These are phyloP conservation scores for Enteromius anoplus DNA, from an alignment of 2,797 vertebrate genomes.

Conservation along the genomic window DNA sequence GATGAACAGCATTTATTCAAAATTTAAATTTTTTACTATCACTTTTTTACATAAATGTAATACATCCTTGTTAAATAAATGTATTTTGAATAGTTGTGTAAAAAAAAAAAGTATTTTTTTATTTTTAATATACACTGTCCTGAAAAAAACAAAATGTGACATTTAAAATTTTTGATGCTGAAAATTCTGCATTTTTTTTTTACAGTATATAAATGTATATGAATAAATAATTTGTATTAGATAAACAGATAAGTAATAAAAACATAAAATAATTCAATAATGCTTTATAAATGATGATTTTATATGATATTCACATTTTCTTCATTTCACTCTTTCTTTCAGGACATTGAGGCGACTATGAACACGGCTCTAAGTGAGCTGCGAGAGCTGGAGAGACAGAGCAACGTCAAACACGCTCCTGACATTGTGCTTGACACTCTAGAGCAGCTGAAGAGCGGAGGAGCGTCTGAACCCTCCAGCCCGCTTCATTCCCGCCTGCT, in stretches of 20 bases:
- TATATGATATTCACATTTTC: not conserved
- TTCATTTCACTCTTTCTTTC: slow-evolving; percentile 3
- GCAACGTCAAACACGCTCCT: slow-evolving; percentile 88
- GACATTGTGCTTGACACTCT: slow-evolving; percentile 97
- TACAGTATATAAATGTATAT: too few relatives aligned
- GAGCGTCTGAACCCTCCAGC: slow-evolving; percentile 91
- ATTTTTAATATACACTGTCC: not conserved
- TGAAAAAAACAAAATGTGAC: too few relatives aligned
- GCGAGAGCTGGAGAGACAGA: slow-evolving; percentile 90
- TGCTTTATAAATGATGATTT: not conserved
- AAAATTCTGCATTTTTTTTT: too few relatives aligned
- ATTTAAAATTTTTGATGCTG: too few relatives aligned
- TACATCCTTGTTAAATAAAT: not conserved
- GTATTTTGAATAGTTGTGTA: not conserved
- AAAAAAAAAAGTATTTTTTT: too few relatives aligned
- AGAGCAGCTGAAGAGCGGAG: slow-evolving; percentile 92
- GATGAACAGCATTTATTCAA: not conserved
- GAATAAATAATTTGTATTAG: too few relatives aligned
- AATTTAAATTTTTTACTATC: not conserved
- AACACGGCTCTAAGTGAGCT: slow-evolving; percentile 90
- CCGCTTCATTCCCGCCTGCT: slow-evolving; percentile 93
- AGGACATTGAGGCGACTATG: slow-evolving; percentile 93
- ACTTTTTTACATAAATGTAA: not conserved
- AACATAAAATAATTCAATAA: not conserved
- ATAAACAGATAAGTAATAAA: not conserved